phyloP scores from a whole-genome alignment of 1,140 invertebrate genomes.

The Heliconius himera region DNA sequence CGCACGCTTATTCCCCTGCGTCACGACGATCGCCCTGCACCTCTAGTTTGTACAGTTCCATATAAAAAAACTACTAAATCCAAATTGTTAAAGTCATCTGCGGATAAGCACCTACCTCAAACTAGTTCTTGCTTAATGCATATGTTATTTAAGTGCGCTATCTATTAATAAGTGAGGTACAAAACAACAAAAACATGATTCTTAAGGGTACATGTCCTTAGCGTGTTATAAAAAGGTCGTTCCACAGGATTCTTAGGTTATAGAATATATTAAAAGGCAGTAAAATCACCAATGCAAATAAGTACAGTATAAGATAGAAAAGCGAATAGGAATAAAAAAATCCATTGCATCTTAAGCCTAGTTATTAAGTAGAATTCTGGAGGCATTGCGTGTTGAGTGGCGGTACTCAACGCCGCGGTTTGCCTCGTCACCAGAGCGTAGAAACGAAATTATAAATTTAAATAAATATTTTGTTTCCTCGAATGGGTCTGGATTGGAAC shows the following conservation, averaged over 20 bases:
- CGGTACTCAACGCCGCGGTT: too few species aligned
- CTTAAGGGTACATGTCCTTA: constrained; percentile 56
- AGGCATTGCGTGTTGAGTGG: too few species aligned
- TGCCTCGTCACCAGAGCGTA: too few species aligned
- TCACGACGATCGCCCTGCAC: too few species aligned
- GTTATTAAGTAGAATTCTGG: background rate
- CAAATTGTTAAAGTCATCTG: background rate
- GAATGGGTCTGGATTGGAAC: too few species aligned
- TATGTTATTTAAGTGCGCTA: background rate
- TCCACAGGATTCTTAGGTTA: background rate
- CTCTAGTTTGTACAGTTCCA: too few species aligned
- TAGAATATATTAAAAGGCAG: background rate
- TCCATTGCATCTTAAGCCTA: background rate
- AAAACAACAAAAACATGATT: constrained; percentile 48
- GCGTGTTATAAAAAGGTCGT: constrained; percentile 53
- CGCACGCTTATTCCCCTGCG: too few species aligned
- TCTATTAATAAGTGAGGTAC: background rate
- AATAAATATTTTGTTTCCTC: too few species aligned
- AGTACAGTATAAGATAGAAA: background rate
- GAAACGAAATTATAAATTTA: too few species aligned
- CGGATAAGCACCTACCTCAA: background rate
- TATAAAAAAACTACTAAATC: too few species aligned
- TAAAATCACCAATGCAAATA: background rate
- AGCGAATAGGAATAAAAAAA: background rate
- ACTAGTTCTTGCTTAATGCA: background rate